Conservation (phyloP, 2,797 vertebrate species). For the Nyctibius grandis region DNA sequence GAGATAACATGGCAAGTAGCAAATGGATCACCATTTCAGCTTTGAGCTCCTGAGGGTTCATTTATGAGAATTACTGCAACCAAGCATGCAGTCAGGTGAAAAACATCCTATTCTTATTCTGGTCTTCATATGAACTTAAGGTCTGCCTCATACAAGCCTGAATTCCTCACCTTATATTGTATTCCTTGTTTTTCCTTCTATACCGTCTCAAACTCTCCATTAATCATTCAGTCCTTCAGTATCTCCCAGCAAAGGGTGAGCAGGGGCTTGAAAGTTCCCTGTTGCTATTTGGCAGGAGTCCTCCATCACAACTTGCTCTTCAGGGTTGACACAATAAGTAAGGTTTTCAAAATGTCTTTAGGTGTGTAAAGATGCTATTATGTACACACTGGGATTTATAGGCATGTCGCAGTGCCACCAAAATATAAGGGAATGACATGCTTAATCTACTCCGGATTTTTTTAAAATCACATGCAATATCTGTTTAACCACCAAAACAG, state of each 20-base stretch:
- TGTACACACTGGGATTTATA: neutral
- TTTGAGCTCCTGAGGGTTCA: neutral
- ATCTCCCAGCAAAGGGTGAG: neutral
- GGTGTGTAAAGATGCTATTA: neutral
- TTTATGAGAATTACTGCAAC: neutral
- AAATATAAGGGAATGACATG: neutral
- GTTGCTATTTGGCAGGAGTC: neutral
- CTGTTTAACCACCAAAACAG: neutral
- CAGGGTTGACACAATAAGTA: neutral
- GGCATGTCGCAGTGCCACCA: neutral
- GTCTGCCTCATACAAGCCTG: neutral
- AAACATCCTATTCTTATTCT: neutral
- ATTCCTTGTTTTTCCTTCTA: neutral
- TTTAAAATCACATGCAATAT: neutral
- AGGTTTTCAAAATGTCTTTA: neutral
- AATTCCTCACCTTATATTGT: neutral
- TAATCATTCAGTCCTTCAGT: neutral
- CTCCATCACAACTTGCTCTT: neutral
- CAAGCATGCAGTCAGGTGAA: neutral
- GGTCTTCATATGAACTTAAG: neutral
- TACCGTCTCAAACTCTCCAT: neutral
- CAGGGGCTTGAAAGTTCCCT: neutral
- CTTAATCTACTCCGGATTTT: neutral
- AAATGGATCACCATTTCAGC: neutral
- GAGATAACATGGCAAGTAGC: neutral